Base-by-base conservation (phyloP, 1,140 invertebrate species). In the Cylas formicarius region DNA sequence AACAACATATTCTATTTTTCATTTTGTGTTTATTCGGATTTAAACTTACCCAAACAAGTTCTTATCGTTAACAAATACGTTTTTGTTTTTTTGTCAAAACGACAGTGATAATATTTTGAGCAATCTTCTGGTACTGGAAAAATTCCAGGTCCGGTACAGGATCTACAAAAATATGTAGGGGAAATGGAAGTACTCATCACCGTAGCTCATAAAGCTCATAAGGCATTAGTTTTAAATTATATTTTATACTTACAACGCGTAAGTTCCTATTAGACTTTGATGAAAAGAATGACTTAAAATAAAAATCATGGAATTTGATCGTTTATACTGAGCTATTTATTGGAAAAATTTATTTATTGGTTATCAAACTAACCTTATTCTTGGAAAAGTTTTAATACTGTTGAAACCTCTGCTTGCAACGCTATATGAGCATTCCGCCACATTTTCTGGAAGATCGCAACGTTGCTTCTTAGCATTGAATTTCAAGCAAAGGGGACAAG, bases 71-170 rank as follows among this genome's bases (percentile, higher is more conserved):
- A 18, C n/a, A 21, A 28, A 28, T 28, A 28, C 16, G 10, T 22
- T 13, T 21, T 37, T 18, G 10, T 23, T 18, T 37, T n/a, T 8
- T n/a, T 22, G 4, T 37, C n/a, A 4, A 9, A 13, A 9, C 13
- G 2, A 28, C 51, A 53, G 3, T 46, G 26, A 29, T 45, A 46
- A 19, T 53, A 53, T 20, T 38, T 38, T 4, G 37, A 26, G 17
- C 51, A 50, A 34, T 53, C 19, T 20, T 46, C 18, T 38, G 51
- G 38, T 6, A 53, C 38, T 21, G 34, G 27, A 50, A 31, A 53
- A 16, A 11, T 36, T 14, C 51, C 51, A 13, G 19, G 29, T 14
- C 42, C 48, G 7, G 51, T 53, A 38, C 51, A 53, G 3, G 21
- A 4, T 11, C 34, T 44, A 18, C 9, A 21, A 6, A 17, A 28